Conservation (phyloP, 2,888 invertebrate genomes). For the Hoplodrina ambigua region DNA sequence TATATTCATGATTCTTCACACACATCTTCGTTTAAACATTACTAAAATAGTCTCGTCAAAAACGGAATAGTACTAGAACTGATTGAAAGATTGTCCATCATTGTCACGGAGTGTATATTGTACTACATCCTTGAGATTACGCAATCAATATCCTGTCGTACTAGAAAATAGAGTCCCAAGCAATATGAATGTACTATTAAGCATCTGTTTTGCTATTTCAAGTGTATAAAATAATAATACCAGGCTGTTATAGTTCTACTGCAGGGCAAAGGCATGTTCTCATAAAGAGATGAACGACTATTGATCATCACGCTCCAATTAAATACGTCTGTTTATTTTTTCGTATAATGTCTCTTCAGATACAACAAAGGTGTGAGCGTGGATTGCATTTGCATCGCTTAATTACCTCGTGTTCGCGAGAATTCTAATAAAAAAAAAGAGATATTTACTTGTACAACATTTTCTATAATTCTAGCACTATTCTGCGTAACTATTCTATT, state of each 20-base stretch:
- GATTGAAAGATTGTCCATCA: slow-evolving; percentile 44
- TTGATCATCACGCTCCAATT: too few relatives aligned
- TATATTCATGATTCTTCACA: background rate
- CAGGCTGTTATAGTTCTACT: too few relatives aligned
- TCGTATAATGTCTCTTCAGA: too few relatives aligned
- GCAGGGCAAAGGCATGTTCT: too few relatives aligned
- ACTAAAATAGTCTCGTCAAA: slow-evolving; percentile 11
- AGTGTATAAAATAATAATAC: background rate
- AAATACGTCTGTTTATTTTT: background rate
- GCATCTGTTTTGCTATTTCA: background rate
- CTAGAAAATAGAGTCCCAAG: background rate
- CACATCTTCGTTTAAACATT: background rate
- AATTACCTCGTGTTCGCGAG: background rate
- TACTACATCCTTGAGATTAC: slow-evolving; percentile 25
- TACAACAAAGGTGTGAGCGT: background rate
- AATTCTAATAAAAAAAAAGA: background rate
- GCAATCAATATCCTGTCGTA: slow-evolving; percentile 24
- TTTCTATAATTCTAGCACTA: too few relatives aligned
- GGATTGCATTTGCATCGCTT: background rate
- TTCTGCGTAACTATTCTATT: too few relatives aligned
- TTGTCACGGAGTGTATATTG: slow-evolving; percentile 14
- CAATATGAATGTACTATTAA: background rate
- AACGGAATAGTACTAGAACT: slow-evolving; percentile 11
- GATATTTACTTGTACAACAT: too few relatives aligned
- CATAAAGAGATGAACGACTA: too few relatives aligned